Conservation (phyloP, 2,888 invertebrate species). For the Bibio marci region DNA sequence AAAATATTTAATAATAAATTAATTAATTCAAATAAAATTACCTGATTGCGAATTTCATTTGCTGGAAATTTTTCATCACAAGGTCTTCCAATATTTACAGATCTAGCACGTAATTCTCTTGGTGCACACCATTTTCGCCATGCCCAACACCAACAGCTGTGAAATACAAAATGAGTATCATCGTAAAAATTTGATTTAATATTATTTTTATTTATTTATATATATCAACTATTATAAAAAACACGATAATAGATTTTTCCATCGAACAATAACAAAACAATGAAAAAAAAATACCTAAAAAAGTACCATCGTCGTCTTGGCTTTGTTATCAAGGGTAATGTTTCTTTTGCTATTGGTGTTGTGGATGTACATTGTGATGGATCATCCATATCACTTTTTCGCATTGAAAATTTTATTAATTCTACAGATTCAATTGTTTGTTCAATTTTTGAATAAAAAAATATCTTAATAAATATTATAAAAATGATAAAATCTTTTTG, state of each 20-base stretch:
- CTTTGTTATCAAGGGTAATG: slow-evolving; percentile 51
- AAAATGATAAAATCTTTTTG: background rate
- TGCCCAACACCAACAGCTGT: slow-evolving; percentile 59
- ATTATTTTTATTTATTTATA: too few relatives aligned
- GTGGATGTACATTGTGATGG: slow-evolving; percentile 32
- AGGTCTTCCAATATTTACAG: slow-evolving; percentile 57
- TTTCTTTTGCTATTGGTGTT: slow-evolving; percentile 40
- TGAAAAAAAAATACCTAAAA: slow-evolving; percentile 32
- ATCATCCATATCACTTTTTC: slow-evolving; percentile 21
- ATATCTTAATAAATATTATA: too few relatives aligned
- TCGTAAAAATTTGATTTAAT: background rate
- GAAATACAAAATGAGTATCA: slow-evolving; percentile 14
- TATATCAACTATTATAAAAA: too few relatives aligned
- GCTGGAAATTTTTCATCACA: slow-evolving; percentile 75
- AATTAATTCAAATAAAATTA: too few relatives aligned
- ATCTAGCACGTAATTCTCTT: slow-evolving; percentile 57
- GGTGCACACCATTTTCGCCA: slow-evolving; percentile 57
- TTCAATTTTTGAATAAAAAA: too few relatives aligned
- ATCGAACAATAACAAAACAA: background rate
- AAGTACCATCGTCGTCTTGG: slow-evolving; percentile 39
- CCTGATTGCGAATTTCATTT: slow-evolving; percentile 91
- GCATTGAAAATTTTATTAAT: background rate
- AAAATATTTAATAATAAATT: too few relatives aligned
- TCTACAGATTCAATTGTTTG: background rate
- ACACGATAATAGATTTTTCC: too few relatives aligned